phyloP scores from a whole-genome alignment of 1,140 invertebrate species.

The Drosophila micromelanica region DNA sequence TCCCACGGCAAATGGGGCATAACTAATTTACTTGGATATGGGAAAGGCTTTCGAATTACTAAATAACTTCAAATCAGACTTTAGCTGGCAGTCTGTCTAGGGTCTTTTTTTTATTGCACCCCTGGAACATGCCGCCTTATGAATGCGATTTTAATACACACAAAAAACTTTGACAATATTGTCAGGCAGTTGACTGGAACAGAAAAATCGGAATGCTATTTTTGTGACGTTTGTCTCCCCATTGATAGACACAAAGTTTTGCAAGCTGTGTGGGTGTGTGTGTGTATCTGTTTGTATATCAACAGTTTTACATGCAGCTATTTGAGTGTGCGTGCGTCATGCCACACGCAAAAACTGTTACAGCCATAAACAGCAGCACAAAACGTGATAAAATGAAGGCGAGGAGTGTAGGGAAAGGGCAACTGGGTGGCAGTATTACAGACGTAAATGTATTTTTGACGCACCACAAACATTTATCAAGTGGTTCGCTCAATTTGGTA shows the following conservation, averaged over 20 bases:
- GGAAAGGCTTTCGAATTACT: conserved; percentile 48
- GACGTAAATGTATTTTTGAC: conserved; percentile 44
- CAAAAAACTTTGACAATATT: conserved; percentile 73
- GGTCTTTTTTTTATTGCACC: conserved; percentile 64
- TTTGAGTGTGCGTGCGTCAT: conserved; percentile 52
- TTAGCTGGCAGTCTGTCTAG: conserved; percentile 43
- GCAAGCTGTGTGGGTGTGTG: conserved; percentile 21
- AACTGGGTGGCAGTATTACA: conserved; percentile 1
- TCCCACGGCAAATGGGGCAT: conserved; percentile 50
- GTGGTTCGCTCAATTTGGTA: conserved; percentile 54
- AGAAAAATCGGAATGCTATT: conserved; percentile 62
- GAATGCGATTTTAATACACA: conserved; percentile 72
- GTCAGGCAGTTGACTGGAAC: conserved; percentile 41
- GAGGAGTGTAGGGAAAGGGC: background rate
- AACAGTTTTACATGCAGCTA: background rate
- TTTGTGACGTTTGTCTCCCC: conserved; percentile 60
- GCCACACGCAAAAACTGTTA: conserved; percentile 29
- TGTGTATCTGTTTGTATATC: background rate
- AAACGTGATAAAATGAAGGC: background rate
- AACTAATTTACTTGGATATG: conserved; percentile 71
- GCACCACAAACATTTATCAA: conserved; percentile 60
- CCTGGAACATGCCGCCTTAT: conserved; percentile 73
- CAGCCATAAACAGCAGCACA: conserved; percentile 11
- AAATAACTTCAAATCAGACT: conserved; percentile 15
- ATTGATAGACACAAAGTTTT: conserved; percentile 62